Conservation (phyloP, 2,113 vertebrate genomes). For the Tonatia bakeri region DNA sequence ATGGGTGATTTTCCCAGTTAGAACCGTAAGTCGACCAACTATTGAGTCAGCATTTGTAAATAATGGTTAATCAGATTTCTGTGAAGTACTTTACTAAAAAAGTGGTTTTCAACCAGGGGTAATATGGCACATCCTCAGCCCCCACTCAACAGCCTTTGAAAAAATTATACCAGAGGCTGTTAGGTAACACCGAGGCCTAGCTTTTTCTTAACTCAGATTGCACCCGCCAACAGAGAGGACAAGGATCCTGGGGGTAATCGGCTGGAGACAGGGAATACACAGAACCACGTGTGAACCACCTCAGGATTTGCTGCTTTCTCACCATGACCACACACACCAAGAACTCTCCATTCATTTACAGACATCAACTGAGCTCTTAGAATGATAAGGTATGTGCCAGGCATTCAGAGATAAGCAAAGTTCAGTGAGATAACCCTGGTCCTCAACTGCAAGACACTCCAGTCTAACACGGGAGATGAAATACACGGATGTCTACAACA, state of each 20-base stretch:
- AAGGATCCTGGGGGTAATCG: neutral
- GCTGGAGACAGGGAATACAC: neutral
- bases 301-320: neutral
- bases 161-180: neutral
- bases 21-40: neutral
- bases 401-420: neutral
- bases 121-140: neutral
- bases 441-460: neutral
- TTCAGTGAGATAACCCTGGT: neutral
- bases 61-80: neutral
- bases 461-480: neutral
- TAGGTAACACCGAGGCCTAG: neutral
- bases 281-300: neutral
- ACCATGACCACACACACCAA: neutral
- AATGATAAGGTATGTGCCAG: neutral
- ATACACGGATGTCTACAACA: neutral
- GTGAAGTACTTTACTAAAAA: neutral
- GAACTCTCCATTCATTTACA: neutral
- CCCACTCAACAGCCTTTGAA: neutral
- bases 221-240: neutral
- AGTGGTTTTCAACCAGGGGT: neutral
- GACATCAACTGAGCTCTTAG: neutral
- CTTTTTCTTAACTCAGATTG: neutral
- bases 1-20: neutral
- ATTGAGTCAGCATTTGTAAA: neutral